A percentile compares a stretch with the other conserved stretches of the same genome.
These are phyloP conservation scores for Netelia inedita DNA, from an alignment of 2,888 invertebrate genomes.

Conservation along the genomic window DNA sequence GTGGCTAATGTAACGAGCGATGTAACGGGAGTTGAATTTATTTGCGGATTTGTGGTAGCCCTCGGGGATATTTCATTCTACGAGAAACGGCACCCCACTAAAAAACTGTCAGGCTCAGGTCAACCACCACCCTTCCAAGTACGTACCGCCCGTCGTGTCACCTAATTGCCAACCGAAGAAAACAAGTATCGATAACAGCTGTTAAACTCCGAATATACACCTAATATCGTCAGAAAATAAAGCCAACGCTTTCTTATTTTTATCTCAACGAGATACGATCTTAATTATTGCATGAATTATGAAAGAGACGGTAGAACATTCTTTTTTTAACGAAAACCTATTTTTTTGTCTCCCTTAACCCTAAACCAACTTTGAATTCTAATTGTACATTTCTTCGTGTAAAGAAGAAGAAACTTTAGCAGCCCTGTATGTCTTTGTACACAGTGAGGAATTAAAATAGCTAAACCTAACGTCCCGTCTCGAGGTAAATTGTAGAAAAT, in stretches of 20 bases:
- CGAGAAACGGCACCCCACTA: slow-evolving; percentile 70
- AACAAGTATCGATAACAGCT: slow-evolving; percentile 73
- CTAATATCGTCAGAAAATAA: neutral
- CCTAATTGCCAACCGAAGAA: slow-evolving; percentile 77
- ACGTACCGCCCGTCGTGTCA: slow-evolving; percentile 76
- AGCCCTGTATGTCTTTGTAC: too few species aligned
- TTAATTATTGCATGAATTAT: too few species aligned
- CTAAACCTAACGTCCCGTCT: too few species aligned
- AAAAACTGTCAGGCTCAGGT: slow-evolving; percentile 82
- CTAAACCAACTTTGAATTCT: too few species aligned
- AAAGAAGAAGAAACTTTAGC: too few species aligned
- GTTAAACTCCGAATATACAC: slow-evolving; percentile 41
- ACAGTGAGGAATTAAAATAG: too few species aligned
- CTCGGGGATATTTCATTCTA: slow-evolving; percentile 68
- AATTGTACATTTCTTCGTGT: too few species aligned
- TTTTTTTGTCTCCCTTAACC: too few species aligned
- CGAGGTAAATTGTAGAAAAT: too few species aligned
- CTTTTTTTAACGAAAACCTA: too few species aligned
- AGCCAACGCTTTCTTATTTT: neutral
- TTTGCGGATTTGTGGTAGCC: slow-evolving; percentile 80
- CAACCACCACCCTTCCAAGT: slow-evolving; percentile 43
- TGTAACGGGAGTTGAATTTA: slow-evolving; percentile 76
- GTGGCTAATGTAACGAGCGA: slow-evolving; percentile 70
- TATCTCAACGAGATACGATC: neutral
- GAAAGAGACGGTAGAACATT: too few species aligned